Evolutionary conservation across 2,888 invertebrate genomes (phyloP), one percentile per base, ranked within the genome.

Genomic region (Lasius platythorax): DNA sequence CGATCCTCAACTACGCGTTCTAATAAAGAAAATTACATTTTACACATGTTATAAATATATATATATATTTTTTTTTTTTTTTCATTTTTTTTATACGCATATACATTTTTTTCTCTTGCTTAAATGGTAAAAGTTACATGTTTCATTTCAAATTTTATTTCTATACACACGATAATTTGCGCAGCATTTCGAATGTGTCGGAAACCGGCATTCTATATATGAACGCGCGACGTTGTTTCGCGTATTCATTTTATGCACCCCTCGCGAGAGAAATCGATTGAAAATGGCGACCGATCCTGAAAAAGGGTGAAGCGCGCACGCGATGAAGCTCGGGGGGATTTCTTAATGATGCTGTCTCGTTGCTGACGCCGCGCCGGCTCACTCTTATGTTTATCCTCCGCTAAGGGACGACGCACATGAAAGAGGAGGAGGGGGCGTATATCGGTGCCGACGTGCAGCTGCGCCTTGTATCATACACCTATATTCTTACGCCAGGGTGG

Each of bases 391-490:
- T 82, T 70, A 74, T 86, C 76, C 70, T 68, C 56, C 61, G 78
- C 18, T 56, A 72, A 78, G 83, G 87, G 86, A 88, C 68, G 86
- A 87, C 84, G 30, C 28, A 53, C n/a, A 88, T 87, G 83, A 89
- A 84, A 84, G 75, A 87, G 86, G 82, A 85, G 87, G 87, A 86
- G 87, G 82, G 87, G 87, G 88, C 88, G 90, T 90, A 89, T 87
- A 89, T 87, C 85, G 83, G 67, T 63, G 84, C 76, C 43, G 74
- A 50, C 28, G 66, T 87, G 89, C 91, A 88, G 90, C 91, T 90
- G 90, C 74, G 87, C 74, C 84, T 83, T 81, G 86, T 90, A 90
- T 88, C 88, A 84, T 81, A 85, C 87, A 90, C 87, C 88, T 90
- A 90, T 90, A 91, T 89, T 84, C 89, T 87, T 87, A 89, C 68